Base-by-base conservation (phyloP, 2,797 vertebrate genomes). In the Arremon brunneinucha region DNA sequence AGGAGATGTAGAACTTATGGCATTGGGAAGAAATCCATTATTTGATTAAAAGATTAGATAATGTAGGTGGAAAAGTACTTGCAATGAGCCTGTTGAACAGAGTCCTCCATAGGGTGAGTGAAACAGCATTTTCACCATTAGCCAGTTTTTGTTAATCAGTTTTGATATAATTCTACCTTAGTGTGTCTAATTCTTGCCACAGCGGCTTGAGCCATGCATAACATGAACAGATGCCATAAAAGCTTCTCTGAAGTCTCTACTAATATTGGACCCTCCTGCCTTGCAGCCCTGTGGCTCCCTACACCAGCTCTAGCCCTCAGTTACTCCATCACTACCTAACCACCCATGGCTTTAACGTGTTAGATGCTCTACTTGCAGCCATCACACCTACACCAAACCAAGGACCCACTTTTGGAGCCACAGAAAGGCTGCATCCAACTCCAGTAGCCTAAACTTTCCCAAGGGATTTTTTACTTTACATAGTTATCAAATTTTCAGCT, bases 1-100 rank as follows among this genome's bases (percentile, higher is more conserved):
- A 89, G 37, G 67, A 91, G 70, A 76, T 60, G 44, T n/a, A 63
- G 67, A 93, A 95, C 87, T 94, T 95, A 72, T 47, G 69, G 84
- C 75, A 86, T 74, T 63, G 62, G 72, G 72, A 96, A 84, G 83
- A 94, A 89, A 95, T 93, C 47, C 83, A 92, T 96, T 96, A 92
- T 94, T 81, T 90, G 47, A 95, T 97, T 96, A 96, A 91, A 97
- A 97, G 83, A 94, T 97, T 95, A 97, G 89, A 96, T 92, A 94
- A 62, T 41, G 56, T 87, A 91, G 93, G 87, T 95, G 76, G 87
- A 94, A 89, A 95, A 85, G 7, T 79, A 95, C 71, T 90, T 96
- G 75, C 87, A 97, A 83, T 94, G 9, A 72, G 63, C 76, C 53
- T 82, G 83, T 72, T 95, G 87, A 56, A 91, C 94, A 91, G 79